Conservation (phyloP, 2,113 vertebrate genomes). For the Typhlomys cinereus region DNA sequence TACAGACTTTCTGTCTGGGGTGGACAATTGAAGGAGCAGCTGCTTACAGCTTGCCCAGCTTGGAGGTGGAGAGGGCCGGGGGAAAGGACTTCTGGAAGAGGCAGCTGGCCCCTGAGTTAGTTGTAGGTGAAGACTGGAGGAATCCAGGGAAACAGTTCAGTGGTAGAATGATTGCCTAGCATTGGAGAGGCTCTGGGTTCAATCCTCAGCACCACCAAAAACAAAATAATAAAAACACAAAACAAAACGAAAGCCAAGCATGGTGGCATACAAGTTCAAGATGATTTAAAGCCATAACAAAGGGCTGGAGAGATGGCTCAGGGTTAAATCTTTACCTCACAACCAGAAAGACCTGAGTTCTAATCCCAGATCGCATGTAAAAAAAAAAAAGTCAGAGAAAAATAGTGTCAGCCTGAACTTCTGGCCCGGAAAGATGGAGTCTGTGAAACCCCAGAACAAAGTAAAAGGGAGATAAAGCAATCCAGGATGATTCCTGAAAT, state of each 20-base stretch:
- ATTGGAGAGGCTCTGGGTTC: background rate
- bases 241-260: too few relatives aligned
- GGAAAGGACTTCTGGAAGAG: slow-evolving; percentile 3
- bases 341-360: too few relatives aligned
- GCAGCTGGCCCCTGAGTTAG: background rate
- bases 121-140: background rate
- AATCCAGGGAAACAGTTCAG: background rate
- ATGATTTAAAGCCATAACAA: background rate
- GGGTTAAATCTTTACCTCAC: too few relatives aligned
- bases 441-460: too few relatives aligned
- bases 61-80: background rate
- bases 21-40: background rate
- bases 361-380: too few relatives aligned
- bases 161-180: background rate
- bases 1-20: background rate
- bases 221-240: too few relatives aligned
- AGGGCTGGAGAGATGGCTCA: background rate
- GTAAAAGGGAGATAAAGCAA: too few relatives aligned
- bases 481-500: too few relatives aligned
- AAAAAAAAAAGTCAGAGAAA: too few relatives aligned
- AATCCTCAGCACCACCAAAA: background rate
- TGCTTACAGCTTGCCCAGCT: background rate
- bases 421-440: too few relatives aligned
- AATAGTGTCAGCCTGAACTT: too few relatives aligned
- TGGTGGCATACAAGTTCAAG: background rate